Base-by-base conservation (phyloP, 1,140 invertebrate genomes). In the Neelides sp. region DNA sequence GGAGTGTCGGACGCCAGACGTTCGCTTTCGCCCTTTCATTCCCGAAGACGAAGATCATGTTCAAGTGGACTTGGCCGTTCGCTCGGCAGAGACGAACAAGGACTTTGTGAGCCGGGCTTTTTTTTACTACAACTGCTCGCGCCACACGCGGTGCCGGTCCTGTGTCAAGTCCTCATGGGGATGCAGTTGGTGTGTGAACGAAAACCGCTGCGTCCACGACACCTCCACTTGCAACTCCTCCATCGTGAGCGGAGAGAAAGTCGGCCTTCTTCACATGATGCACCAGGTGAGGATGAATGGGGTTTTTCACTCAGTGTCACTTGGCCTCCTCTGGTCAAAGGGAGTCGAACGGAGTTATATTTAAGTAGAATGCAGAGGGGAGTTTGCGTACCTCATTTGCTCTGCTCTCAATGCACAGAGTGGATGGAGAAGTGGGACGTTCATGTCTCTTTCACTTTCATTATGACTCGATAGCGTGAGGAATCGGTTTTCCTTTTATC, bases 171-270 rank as follows among this genome's bases (percentile, higher is more conserved):
- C 85, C 46, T 78, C 84, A 57, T 94, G 89, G 89, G 79, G 81
- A 2, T 94, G 89, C 63, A 91, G 86, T 63, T 94, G 93, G 93
- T 96, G 93, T 69, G 83, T 95, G 43, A 90, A 89, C 65, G 88
- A 93, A 61, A 95, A 95, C 67, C 82, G 79, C 63, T 97, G 92
- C 66, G 87, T 88, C 1, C 83, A 91, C 70, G 84, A 93, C 66
- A 79, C 77, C 22, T 80, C 82, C 24, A 69, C 74, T 20, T 93
- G 88, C 67, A 84, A 83, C 62, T 52, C 52, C 4, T 80, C 78
- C 45, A 79, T 91, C 23, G 86, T 95, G 57, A 82, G 79, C 61
- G 81, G 82, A 19, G 85, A 88, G 71, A 82, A 81, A 58, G 78
- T 79, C 65, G 79, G 74, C 66, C 52, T 55, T 26, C 52, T 58